Percentiles rank a stretch among this genome's conserved stretches.
These are phyloP conservation scores for Neocloeon triangulifer DNA, from an alignment of 1,140 invertebrate species.

Conservation along the genomic window DNA sequence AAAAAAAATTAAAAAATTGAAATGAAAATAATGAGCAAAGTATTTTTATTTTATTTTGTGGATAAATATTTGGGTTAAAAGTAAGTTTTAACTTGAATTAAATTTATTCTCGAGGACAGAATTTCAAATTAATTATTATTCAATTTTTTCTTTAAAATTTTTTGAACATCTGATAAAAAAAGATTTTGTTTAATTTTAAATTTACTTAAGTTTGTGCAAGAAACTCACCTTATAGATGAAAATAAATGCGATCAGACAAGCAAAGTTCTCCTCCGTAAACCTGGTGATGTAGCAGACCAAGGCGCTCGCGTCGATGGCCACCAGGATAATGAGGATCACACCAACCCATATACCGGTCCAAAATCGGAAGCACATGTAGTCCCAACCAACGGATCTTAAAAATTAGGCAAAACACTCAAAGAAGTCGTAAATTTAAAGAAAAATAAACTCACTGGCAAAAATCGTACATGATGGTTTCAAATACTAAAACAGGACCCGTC, in stretches of 20 bases:
- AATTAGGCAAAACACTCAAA: too few species aligned
- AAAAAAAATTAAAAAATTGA: too few species aligned
- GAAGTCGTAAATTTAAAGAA: too few species aligned
- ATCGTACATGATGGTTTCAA: slow-evolving; percentile 91
- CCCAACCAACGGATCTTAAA: slow-evolving; percentile 38
- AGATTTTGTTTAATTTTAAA: slow-evolving; percentile 5
- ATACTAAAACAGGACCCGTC: slow-evolving; percentile 93
- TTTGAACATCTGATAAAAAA: slow-evolving; percentile 4
- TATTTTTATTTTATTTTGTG: too few species aligned
- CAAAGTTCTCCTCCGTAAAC: slow-evolving; percentile 99
- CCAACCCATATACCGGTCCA: slow-evolving; percentile 93
- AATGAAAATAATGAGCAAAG: too few species aligned
- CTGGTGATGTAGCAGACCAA: slow-evolving; percentile 97
- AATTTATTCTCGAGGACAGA: too few species aligned
- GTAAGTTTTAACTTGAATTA: too few species aligned
- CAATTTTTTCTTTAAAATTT: background rate
- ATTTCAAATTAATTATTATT: background rate
- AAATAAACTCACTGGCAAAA: slow-evolving; percentile 54
- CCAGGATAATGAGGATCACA: slow-evolving; percentile 65
- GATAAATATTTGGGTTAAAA: too few species aligned
- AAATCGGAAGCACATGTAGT: slow-evolving; percentile 83
- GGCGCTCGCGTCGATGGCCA: slow-evolving; percentile 88
- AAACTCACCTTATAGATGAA: slow-evolving; percentile 91
- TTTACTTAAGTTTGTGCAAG: background rate
- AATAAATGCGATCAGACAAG: slow-evolving; percentile 93